A percentile compares a stretch with the other conserved stretches of the same genome.
These are phyloP conservation scores for Sylvilagus bachmani DNA, from an alignment of 2,113 vertebrate genomes.

Conservation along the genomic window DNA sequence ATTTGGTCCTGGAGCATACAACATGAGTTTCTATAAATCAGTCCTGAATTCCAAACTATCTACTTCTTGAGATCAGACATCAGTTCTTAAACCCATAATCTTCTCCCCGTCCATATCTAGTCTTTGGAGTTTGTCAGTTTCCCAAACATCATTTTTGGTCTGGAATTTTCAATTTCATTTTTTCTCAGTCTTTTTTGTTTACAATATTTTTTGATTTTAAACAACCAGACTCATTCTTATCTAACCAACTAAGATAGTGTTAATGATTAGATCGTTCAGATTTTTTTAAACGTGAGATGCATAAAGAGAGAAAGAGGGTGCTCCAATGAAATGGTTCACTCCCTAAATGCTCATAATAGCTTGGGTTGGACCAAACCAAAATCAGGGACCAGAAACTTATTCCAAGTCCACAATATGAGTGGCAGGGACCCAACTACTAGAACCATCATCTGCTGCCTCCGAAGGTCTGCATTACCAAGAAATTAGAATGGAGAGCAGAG, in stretches of 20 bases:
- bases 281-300: not conserved
- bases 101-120: not conserved
- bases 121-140: not conserved
- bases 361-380: no score
- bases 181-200: not conserved
- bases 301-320: no score
- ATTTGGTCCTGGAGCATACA: not conserved
- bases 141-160: not conserved
- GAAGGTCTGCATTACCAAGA: no score
- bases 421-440: no score
- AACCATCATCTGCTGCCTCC: no score
- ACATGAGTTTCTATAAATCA: not conserved
- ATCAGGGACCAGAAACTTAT: no score
- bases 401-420: no score
- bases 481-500: no score
- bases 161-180: not conserved
- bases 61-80: not conserved
- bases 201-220: slow-evolving; percentile 1
- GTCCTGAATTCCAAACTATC: not conserved
- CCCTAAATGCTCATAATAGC: no score
- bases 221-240: not conserved
- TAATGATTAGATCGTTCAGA: not conserved
- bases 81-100: not conserved
- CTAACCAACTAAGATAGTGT: not conserved
- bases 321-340: no score